Conservation (phyloP, 2,888 invertebrate genomes). For the Drosophila nr. perissopoda region DNA sequence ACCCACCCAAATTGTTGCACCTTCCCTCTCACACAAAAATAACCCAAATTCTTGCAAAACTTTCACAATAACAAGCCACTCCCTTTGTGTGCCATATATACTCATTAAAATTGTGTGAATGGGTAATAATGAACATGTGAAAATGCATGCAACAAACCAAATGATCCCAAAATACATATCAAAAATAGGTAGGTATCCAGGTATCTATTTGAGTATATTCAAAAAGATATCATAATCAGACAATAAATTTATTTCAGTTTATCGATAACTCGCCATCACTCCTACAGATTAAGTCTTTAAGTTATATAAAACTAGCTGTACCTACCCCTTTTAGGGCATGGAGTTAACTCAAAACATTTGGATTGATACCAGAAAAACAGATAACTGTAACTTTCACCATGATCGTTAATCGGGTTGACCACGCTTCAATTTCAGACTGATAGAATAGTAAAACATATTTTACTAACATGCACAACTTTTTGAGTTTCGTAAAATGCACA, state of each 20-base stretch:
- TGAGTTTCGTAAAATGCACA: not conserved
- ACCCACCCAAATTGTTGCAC: slow-evolving; percentile 20
- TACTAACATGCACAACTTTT: no score
- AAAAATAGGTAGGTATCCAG: not conserved
- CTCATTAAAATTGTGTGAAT: not conserved
- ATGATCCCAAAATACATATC: no score
- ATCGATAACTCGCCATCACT: not conserved
- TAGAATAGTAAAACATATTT: not conserved
- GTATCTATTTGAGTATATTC: accelerated
- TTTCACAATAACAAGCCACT: slow-evolving; percentile 53
- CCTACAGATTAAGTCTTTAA: not conserved
- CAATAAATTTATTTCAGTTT: not conserved
- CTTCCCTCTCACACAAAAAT: slow-evolving; percentile 14
- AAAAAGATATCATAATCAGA: not conserved
- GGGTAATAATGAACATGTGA: not conserved
- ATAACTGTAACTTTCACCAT: not conserved
- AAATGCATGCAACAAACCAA: not conserved
- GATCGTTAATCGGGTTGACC: not conserved
- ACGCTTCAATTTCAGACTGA: no score
- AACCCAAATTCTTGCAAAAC: slow-evolving; percentile 69
- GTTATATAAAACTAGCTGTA: not conserved
- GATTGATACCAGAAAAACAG: not conserved
- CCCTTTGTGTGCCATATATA: not conserved
- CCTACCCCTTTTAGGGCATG: not conserved
- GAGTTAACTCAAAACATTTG: not conserved